phyloP scores from a whole-genome alignment of 2,797 vertebrate genomes.

The Clarias fuscus region DNA sequence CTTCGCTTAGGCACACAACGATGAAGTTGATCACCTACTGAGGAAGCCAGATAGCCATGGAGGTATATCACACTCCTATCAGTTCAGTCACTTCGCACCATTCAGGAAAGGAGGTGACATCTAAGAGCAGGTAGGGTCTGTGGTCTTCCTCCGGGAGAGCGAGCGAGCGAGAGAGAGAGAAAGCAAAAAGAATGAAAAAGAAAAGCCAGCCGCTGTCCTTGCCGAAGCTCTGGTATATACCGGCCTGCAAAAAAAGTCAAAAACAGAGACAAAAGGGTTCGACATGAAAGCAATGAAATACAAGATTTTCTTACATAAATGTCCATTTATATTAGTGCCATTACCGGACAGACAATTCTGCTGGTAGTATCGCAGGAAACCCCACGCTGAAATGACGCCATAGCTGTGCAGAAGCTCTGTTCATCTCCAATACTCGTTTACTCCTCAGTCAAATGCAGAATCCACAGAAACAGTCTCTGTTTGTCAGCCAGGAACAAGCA shows the following conservation, averaged over 20 bases:
- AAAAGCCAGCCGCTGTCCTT: neutral
- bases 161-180: neutral
- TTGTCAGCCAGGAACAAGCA: constrained; percentile 39
- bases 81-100: constrained; percentile 10
- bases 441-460: constrained; percentile 1
- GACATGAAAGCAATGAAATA: neutral
- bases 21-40: neutral
- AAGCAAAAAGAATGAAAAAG: neutral
- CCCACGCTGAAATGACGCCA: constrained; percentile 5
- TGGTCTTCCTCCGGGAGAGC: neutral
- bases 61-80: neutral
- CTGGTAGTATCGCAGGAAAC: neutral
- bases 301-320: neutral
- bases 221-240: constrained; percentile 46
- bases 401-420: constrained; percentile 6
- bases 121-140: neutral
- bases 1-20: constrained; percentile 13
- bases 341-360: constrained; percentile 48
- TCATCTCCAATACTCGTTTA: neutral
- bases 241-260: constrained; percentile 24
- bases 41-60: neutral
- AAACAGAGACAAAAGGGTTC: neutral
- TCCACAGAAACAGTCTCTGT: constrained; percentile 1
- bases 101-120: neutral
- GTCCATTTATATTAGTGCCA: neutral